Conservation (phyloP, 2,888 invertebrate species). For the Agonopterix subpropinquella region DNA sequence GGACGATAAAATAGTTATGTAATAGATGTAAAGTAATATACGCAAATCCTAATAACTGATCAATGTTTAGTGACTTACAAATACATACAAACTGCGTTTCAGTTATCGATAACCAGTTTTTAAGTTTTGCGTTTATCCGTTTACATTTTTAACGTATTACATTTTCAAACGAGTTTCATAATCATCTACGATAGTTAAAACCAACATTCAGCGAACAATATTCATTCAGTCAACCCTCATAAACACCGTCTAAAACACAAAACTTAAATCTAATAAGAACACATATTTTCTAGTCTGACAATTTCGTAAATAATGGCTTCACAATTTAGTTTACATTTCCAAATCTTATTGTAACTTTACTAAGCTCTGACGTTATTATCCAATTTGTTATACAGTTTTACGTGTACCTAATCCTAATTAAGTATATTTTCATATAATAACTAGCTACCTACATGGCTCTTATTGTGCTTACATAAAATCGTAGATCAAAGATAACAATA, state of each 20-base stretch:
- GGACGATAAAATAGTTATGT: too few relatives aligned
- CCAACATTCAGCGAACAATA: background rate
- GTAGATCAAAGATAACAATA: constrained; percentile 13
- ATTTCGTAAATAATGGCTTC: constrained; percentile 30
- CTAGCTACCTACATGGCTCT: constrained; percentile 30
- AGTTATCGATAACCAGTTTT: too few relatives aligned
- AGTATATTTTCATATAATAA: constrained; percentile 30
- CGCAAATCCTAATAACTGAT: too few relatives aligned
- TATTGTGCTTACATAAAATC: constrained; percentile 39
- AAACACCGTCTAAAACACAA: constrained; percentile 10
- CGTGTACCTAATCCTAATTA: constrained; percentile 19
- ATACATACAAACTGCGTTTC: too few relatives aligned
- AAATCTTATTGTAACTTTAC: constrained; percentile 14
- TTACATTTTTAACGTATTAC: too few relatives aligned
- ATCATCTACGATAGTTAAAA: too few relatives aligned
- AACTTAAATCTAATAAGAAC: constrained; percentile 44
- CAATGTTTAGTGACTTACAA: too few relatives aligned
- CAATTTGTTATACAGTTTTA: constrained; percentile 10
- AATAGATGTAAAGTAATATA: too few relatives aligned
- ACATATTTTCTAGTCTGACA: constrained; percentile 39
- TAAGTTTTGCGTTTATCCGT: too few relatives aligned
- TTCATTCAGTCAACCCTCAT: background rate
- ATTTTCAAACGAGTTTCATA: too few relatives aligned
- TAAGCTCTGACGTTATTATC: constrained; percentile 57
- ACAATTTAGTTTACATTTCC: constrained; percentile 21